Evolutionary conservation across 2,113 vertebrate genomes (phyloP), one percentile per base, ranked within the genome.

Genomic region (cattle (Bos taurus)): DNA sequence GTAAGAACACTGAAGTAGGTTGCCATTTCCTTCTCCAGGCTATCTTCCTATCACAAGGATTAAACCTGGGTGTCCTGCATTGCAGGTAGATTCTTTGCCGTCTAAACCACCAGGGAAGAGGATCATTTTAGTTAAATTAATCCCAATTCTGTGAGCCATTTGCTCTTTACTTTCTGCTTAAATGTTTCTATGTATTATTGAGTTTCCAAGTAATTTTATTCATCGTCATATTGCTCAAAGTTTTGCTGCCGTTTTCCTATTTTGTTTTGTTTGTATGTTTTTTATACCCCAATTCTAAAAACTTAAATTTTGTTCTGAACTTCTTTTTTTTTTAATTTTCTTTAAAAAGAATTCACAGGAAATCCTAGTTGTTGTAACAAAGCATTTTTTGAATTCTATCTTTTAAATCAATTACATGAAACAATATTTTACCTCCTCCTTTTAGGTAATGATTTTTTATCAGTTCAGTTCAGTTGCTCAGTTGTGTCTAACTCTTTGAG

Each of bases 401-500:
- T 60, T 94, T 95, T 71, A 91, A 54, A 50, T 57, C 59, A 93
- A 50, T 95, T 48, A 92, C 12, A n/a, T 57, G 50, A 93, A 26
- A 67, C 6, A 60, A 40, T n/a, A 19, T 62, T 14, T 82, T 86
- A 90, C 7, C 6, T 83, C 16, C 25, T 88, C 36, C 10, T 48
- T 74, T 80, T 88, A 81, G 33, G 15, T 80, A 40, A 91, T 57
- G 11, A 52, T 67, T 67, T 52, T 13, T n/a, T 95, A 71, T 71
- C 19, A 71, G 19, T 71, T 71, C 67, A 40, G 5, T 71, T 71
- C n/a, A 40, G 19, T 71, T 71, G n/a, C n/a, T 71, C 19, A 71
- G 67, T 40, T 0, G 0, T 71, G n/a, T 71, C n/a, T 71, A 9
- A 40, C n/a, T 71, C 67, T 71, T 71, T 40, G 67, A 0, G 1